Evolutionary conservation across 2,797 vertebrate genomes (phyloP), one percentile per base, ranked within the genome.

Genomic region (Fistularia commersonii): DNA sequence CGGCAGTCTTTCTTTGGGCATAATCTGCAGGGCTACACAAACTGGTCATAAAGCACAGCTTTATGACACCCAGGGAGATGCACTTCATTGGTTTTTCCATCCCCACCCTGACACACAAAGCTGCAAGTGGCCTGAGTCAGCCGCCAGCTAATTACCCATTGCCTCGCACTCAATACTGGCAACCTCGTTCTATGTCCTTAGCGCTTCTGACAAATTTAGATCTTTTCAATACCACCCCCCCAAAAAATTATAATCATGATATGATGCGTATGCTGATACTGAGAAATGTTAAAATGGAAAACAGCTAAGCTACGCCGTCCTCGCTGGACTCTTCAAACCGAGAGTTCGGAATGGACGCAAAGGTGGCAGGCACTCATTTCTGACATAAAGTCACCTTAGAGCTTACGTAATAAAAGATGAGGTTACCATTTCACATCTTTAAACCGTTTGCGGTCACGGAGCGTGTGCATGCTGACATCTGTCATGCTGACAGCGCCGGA

Each of bases 21-120:
- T 89, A 88, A 90, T 90, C 89, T 88, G 81, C 83, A 67, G 67
- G 79, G 83, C 83, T 88, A 85, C 76, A 87, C 82, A 88, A 87
- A 84, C 87, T 57, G 79, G 74, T 81, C 83, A 84, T 90, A 84
- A 90, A 89, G 76, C 61, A 80, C 64, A 75, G 76, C 82, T 88
- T 90, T 89, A 89, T 89, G 82, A 87, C 80, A 80, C 69, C 77
- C 78, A 6, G 42, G 53, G 76, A 89, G 83, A 86, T 66, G 66
- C 67, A 77, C 83, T 82, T 85, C 81, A 87, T 87, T 42, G 71
- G 72, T 66, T 80, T 86, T 82, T 85, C 84, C 82, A 82, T 86
- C 70, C 64, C 37, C 63, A 45, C 63, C 57, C 81, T 76, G 77
- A 84, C 75, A 76, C 65, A 77, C 73, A 84, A 83, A 87, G 83